Base-by-base conservation (phyloP, 2,888 invertebrate species). In the Mongoloraphidia duomilia region DNA sequence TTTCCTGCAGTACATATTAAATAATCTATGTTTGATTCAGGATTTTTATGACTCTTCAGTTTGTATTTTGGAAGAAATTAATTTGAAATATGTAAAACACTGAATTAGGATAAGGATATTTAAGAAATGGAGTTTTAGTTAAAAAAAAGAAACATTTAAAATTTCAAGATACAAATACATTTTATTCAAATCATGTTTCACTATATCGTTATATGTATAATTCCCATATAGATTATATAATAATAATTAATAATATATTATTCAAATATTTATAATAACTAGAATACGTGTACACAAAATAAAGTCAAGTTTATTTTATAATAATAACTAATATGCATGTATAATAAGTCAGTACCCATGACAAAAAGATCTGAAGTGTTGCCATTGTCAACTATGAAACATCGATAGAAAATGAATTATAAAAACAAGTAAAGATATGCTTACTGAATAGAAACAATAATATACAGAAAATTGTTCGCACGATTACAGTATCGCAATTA, bases 271-370 rank as follows among this genome's bases (percentile, higher is more conserved):
- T 26, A 41, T 41, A 17, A 40, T 26, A 26, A 42, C 26, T 42
- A 42, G 40, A 33, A 40, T 37, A 48, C 34, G 48, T 48, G 48
- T 48, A 48, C 48, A 48, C 48, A 48, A 48, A 48, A 48, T 48
- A 48, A 48, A 48, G 48, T 48, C 46, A 46, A 46, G 36, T 46
- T 46, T 46, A 33, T 33, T 14, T 42, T 8, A 34, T 35, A 35
- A 44, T 44, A 35, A 35, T 12, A 35, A 44, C 36, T 17, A 17
- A n/a, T 34, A 17, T 44, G 12, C 13, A 35, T 36, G 17, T 44
- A 9, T 44, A 44, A 35, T 44, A 35, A 36, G 26, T 26, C 26
- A 26, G 26, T 6, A 26, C 26, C 26, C 26, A 26, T 26, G 26
- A 26, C 26, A 26, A 26, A 26, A 26, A 26, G 26, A 26, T 26